Conservation (phyloP, 1,140 invertebrate genomes). For the Mactra quadrangularis region DNA sequence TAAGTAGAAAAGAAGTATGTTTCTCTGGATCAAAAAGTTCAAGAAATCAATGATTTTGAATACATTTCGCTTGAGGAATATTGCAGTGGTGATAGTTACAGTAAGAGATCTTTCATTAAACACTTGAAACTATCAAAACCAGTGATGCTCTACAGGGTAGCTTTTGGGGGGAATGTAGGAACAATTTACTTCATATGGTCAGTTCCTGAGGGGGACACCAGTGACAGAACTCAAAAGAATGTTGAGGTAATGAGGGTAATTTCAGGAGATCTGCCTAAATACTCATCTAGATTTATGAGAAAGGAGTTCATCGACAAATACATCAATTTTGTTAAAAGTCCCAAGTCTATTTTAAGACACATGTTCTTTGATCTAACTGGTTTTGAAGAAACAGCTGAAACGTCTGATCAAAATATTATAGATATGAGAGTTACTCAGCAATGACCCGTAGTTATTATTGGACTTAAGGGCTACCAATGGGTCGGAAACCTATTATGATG, state of each 20-base stretch:
- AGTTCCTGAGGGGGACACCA: neutral
- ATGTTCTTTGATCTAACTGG: constrained; percentile 59
- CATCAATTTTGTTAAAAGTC: constrained; percentile 15
- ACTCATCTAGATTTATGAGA: constrained; percentile 48
- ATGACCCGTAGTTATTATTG: constrained; percentile 22
- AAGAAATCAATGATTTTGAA: neutral
- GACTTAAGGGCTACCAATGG: constrained; percentile 18
- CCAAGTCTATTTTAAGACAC: constrained; percentile 42
- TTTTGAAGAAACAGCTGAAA: neutral
- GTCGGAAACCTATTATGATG: neutral
- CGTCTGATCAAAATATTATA: neutral
- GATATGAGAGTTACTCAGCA: constrained; percentile 1
- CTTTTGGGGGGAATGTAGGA: neutral
- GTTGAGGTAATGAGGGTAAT: constrained; percentile 16
- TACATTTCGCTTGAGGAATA: neutral
- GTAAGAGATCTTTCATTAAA: neutral
- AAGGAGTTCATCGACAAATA: constrained; percentile 53
- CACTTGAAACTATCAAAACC: constrained; percentile 9
- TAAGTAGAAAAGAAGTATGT: neutral
- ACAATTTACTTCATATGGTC: constrained; percentile 8
- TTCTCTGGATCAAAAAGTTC: neutral
- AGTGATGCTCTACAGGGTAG: constrained; percentile 1
- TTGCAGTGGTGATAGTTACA: neutral
- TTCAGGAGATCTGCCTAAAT: constrained; percentile 33
- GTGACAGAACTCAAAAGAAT: neutral